Evolutionary conservation across 92 coral and sea anemone genomes (phyloP), one percentile per base, ranked within the genome.

Genomic region (Porites cylindrica): DNA sequence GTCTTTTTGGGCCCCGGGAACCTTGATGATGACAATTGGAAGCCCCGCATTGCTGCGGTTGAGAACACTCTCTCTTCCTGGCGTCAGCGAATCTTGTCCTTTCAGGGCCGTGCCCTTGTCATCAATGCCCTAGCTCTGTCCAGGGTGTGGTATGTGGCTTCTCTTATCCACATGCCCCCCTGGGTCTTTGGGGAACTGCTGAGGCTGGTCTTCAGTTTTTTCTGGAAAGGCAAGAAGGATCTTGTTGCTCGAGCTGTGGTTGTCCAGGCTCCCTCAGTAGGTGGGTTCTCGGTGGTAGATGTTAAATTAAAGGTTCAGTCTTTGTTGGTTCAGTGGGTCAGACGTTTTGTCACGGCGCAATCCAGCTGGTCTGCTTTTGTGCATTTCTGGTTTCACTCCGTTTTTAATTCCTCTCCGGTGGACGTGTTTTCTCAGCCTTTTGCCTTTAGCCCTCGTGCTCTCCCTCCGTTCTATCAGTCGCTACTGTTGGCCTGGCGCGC

Each of bases 131-230:
- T 90, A 0, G 91, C 77, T 1, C 85, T 90, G 1, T 80, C 80
- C 32, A 67, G 76, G 14, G 50, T 90, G 1, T 90, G 91, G 93
- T 86, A 90, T 32, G 65, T 81, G 24, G 86, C 91, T 0, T 61
- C 88, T 0, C 58, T 90, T 2, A 51, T 75, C 3, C 70, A 19
- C 62, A 66, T 90, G 77, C 93, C 93, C 0, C 6, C 38, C 0
- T 69, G 64, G 61, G 87, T 80, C 6, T 29, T 79, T 0, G 3
- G 1, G 1, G 66, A 32, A 50, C 43, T 90, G 19, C 23, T 29
- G 5, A 13, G 56, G 8, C 13, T 85, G 10, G 54, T 66, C 14
- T 90, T 71, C 16, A 6, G 32, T 5, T 90, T 85, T 47, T 81
- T 79, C 18, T 80, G 87, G 93, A 20, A 29, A 0, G 80, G 80